Percentiles rank a stretch among this genome's conserved stretches.
These are phyloP conservation scores for Tachina lurida DNA, from an alignment of 2,888 invertebrate genomes.

Conservation along the genomic window DNA sequence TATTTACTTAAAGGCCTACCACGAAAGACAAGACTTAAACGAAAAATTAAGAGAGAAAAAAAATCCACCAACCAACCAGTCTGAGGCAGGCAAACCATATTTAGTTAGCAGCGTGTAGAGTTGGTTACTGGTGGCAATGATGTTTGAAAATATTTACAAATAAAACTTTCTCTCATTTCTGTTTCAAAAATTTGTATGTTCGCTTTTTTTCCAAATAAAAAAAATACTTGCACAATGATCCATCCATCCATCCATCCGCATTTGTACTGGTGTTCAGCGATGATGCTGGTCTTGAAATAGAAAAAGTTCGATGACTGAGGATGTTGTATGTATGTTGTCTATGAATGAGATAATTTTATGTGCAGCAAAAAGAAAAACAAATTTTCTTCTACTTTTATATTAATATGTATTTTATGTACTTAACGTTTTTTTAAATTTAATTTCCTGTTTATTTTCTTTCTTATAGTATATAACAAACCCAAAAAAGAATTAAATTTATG, in stretches of 20 bases:
- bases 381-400: constrained; percentile 32
- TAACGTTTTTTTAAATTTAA: constrained; percentile 36
- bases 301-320: constrained; percentile 70
- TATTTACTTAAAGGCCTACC: constrained; percentile 41
- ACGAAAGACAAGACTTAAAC: constrained; percentile 4
- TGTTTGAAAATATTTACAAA: constrained; percentile 64
- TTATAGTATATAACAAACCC: no score
- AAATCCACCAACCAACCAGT: constrained; percentile 29
- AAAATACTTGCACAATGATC: constrained; percentile 60
- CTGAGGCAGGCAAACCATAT: constrained; percentile 53
- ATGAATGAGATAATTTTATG: constrained; percentile 67
- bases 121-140: constrained; percentile 66
- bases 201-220: constrained; percentile 38
- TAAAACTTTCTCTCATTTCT: constrained; percentile 69
- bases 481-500: no score
- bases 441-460: constrained; percentile 57
- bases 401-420: constrained; percentile 38
- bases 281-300: constrained; percentile 62
- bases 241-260: constrained; percentile 42
- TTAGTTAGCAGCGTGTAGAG: constrained; percentile 46
- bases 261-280: not conserved
- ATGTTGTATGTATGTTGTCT: constrained; percentile 60
- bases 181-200: constrained; percentile 37
- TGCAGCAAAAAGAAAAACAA: constrained; percentile 38
- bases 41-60: not conserved